phyloP scores from a whole-genome alignment of 2,113 vertebrate species.

The Dinomys branickii region DNA sequence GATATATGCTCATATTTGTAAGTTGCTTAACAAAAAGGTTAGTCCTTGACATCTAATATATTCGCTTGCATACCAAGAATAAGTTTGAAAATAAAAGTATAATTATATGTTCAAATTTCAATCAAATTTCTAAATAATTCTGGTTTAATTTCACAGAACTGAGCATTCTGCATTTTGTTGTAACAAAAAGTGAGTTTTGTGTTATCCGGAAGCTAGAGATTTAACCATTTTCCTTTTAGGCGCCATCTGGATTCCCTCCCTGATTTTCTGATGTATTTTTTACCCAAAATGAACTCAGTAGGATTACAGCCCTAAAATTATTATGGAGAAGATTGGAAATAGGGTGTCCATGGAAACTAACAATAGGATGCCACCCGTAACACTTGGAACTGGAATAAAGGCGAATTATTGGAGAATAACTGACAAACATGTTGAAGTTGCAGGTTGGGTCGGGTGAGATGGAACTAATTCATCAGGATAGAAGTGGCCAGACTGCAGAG shows the following conservation, averaged over 20 bases:
- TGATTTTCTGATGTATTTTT: not conserved
- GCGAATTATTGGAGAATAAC: not conserved
- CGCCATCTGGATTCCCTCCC: not conserved
- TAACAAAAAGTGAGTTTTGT: conserved; percentile 9
- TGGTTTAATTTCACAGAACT: conserved; percentile 21
- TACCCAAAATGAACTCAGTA: not conserved
- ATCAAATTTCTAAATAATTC: not conserved
- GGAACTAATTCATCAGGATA: not conserved
- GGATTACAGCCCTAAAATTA: not conserved
- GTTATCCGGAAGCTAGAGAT: not conserved
- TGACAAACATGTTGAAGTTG: not conserved
- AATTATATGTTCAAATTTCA: not conserved
- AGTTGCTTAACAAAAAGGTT: conserved; percentile 3
- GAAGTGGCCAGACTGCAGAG: not conserved
- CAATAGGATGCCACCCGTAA: not conserved
- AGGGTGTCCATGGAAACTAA: conserved; percentile 3
- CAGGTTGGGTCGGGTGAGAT: not conserved
- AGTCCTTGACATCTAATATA: conserved; percentile 28
- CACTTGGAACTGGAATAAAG: not conserved
- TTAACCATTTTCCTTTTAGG: not conserved
- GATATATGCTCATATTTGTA: not conserved
- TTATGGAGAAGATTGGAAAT: conserved; percentile 43
- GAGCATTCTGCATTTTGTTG: not conserved
- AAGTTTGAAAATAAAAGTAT: conserved; percentile 29
- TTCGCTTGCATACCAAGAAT: not conserved